Evolutionary conservation across 53 echinoderm and acorn worm species (phyloP).

Genomic region (Luidia sarsii): DNA sequence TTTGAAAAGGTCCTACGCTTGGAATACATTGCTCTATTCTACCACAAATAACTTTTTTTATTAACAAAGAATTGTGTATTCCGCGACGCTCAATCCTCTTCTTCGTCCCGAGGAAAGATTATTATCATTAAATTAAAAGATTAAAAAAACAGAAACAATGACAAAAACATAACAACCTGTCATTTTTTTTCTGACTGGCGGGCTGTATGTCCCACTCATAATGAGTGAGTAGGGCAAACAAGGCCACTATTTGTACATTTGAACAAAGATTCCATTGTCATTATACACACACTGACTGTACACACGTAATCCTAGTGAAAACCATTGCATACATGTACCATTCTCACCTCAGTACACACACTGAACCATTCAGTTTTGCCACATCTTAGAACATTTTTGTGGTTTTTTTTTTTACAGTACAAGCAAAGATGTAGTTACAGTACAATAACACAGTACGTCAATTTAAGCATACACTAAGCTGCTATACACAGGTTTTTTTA

Average conservation of each 20-base stretch:
- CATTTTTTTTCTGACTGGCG: no score
- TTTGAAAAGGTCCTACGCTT: neutral
- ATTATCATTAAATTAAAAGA: no score
- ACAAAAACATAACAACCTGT: no score
- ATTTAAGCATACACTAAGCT: neutral
- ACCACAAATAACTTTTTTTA: neutral
- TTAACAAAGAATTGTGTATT: no score
- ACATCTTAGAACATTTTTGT: neutral
- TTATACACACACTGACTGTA: constrained; percentile 47
- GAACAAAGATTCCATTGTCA: neutral
- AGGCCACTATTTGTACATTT: constrained; percentile 37
- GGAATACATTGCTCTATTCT: constrained; percentile 8
- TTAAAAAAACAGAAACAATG: no score
- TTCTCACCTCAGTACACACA: constrained; percentile 10
- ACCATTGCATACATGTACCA: neutral
- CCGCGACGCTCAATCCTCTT: no score
- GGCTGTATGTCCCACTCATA: no score
- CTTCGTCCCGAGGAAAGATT: no score
- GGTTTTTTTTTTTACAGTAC: constrained; percentile 13
- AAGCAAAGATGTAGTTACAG: constrained; percentile 10
- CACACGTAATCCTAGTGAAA: constrained; percentile 32
- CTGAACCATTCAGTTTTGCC: neutral
- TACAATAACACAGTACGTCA: constrained; percentile 9
- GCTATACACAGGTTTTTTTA: neutral
- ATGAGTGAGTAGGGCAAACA: neutral